These are phyloP conservation scores for Pelobates cultripes DNA, from an alignment of 2,797 vertebrate genomes.

Conservation along the genomic window DNA sequence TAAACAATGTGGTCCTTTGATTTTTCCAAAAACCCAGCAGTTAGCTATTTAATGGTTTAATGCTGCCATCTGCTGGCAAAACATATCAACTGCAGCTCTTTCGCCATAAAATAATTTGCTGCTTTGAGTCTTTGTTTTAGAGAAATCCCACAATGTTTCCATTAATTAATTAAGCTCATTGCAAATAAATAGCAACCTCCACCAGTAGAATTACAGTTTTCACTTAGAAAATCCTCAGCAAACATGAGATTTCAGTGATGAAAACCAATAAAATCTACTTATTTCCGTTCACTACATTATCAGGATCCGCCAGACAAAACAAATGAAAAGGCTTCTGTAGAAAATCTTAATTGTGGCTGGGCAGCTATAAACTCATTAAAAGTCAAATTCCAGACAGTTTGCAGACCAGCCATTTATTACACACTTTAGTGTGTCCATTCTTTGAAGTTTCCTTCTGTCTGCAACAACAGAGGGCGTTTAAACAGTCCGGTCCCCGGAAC, in stretches of 20 bases:
- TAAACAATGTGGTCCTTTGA: neutral
- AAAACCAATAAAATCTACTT: constrained; percentile 89
- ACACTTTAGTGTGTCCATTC: constrained; percentile 82
- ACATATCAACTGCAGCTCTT: neutral
- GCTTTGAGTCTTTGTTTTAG: neutral
- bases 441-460: constrained; percentile 86
- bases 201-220: neutral
- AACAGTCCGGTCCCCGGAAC: constrained; percentile 71
- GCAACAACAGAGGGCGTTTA: constrained; percentile 84
- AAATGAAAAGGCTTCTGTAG: constrained; percentile 85
- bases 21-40: neutral
- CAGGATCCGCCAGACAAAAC: constrained; percentile 82
- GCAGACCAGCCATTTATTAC: constrained; percentile 95
- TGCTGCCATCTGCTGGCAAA: constrained; percentile 82
- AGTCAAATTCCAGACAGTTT: constrained; percentile 96
- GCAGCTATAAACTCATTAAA: constrained; percentile 97
- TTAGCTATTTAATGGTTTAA: constrained; percentile 70
- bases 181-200: constrained; percentile 10
- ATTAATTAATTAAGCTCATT: neutral
- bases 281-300: constrained; percentile 93
- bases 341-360: constrained; percentile 87
- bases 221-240: neutral
- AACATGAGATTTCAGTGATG: constrained; percentile 40
- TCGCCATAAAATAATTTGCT: neutral
- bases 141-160: neutral